Evolutionary conservation across 2,888 invertebrate species (phyloP).

Genomic region (Ceraclea dissimilis): DNA sequence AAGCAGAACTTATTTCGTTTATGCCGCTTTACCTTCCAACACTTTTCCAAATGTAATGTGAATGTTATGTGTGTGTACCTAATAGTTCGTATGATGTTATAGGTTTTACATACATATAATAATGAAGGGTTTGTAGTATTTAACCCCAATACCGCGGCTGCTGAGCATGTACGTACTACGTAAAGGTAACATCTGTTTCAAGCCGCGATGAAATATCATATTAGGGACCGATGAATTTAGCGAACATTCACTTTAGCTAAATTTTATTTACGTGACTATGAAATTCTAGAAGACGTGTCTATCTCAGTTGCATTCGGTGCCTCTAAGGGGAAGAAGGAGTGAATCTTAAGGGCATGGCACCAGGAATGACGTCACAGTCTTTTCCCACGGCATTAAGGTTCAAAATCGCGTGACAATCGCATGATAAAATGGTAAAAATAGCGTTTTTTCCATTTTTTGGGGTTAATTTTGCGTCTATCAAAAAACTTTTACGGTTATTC

Average conservation of each 20-base stretch:
- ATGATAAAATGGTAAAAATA: too few species aligned
- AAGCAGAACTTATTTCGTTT: too few species aligned
- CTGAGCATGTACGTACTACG: background rate
- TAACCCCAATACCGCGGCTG: background rate
- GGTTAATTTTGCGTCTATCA: too few species aligned
- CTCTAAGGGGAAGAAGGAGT: too few species aligned
- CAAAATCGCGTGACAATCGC: too few species aligned
- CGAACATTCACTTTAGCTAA: background rate
- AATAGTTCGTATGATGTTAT: background rate
- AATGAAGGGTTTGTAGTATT: background rate
- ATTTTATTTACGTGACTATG: constrained; percentile 1
- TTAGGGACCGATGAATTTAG: constrained; percentile 1
- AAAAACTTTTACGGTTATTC: too few species aligned
- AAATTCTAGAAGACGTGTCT: background rate
- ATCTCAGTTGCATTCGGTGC: background rate
- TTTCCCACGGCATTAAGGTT: too few species aligned
- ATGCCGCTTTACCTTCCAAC: too few species aligned
- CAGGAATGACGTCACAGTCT: too few species aligned
- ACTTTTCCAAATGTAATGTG: too few species aligned
- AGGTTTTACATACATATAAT: background rate
- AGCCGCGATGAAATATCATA: constrained; percentile 1
- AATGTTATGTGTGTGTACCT: background rate
- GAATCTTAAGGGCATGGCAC: too few species aligned
- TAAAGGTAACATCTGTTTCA: background rate
- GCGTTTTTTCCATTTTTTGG: too few species aligned